Evolutionary conservation across 1,140 invertebrate species (phyloP), one percentile per base, ranked within the genome.

Genomic region (Triops cancriformis): DNA sequence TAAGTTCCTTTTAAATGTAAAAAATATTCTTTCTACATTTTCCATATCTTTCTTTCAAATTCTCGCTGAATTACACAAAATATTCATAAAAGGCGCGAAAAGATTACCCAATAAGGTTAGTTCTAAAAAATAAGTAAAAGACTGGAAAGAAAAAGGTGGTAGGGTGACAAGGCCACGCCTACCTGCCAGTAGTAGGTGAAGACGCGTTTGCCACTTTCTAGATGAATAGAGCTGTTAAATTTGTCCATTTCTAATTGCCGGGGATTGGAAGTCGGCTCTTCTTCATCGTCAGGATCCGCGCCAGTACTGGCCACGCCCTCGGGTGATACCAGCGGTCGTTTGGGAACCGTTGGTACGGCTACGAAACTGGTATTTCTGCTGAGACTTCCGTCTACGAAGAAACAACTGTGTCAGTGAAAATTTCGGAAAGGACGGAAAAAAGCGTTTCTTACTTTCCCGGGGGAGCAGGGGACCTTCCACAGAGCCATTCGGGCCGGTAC

Each of bases 171-270:
- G 11, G 26, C 37, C 18, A 45, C 23, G 14, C 28, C 26, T 26
- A 82, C 80, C 28, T 81, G 79, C 86, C 86, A 87, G 78, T 86
- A 87, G 80, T 86, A 86, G n/a, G 83, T 83, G 73, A 86, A 87
- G 0, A 83, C 84, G 79, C 82, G 76, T 64, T 80, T 77, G 2
- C 80, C 79, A 64, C 84, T 82, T 80, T 81, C 83, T 79, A 82
- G 79, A 79, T 83, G 81, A 73, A 84, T 83, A 1, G 83, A 84
- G 51, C 81, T 82, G 80, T 85, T 85, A 80, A 80, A 82, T 27
- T 79, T 77, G 18, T 80, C 74, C 26, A 83, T 81, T 78, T 84
- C 83, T 5, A 80, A 43, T 12, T 80, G 78, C 3, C 82, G 78
- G 23, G 80, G 80, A 74, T 82, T 83, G 7, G 79, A 77, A 12